phyloP scores from a whole-genome alignment of 2,113 vertebrate genomes.

The Columba janthina region DNA sequence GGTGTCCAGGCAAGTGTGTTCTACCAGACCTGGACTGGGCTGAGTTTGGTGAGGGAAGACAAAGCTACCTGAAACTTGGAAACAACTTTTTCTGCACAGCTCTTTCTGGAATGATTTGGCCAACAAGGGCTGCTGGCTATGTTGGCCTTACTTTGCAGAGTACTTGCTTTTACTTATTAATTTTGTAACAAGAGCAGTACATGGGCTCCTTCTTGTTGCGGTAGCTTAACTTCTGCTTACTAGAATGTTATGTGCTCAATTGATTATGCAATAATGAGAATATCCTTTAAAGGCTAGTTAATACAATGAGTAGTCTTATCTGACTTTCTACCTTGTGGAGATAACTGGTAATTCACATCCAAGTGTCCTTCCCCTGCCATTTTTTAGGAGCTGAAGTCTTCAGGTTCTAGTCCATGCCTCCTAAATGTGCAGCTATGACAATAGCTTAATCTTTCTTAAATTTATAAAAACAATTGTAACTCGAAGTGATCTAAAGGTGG shows the following conservation, averaged over 20 bases:
- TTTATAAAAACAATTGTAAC: background rate
- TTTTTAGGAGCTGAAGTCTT: background rate
- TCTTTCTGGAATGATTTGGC: background rate
- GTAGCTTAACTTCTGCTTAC: background rate
- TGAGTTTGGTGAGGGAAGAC: background rate
- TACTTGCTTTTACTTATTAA: background rate
- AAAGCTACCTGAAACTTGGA: background rate
- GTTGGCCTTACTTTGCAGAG: background rate
- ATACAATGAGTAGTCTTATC: background rate
- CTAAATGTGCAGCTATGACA: too few species aligned
- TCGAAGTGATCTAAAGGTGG: background rate
- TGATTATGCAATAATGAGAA: background rate
- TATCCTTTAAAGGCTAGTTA: background rate
- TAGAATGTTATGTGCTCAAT: background rate
- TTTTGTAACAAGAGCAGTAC: rapidly evolving
- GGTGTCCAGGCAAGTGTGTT: background rate
- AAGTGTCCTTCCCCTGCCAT: background rate
- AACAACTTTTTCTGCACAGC: background rate
- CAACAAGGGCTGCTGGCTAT: background rate
- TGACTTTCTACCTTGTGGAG: background rate
- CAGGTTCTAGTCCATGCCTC: background rate
- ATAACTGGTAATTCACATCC: background rate
- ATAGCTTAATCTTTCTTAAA: background rate
- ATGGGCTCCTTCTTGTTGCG: rapidly evolving
- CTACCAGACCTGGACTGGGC: background rate